Evolutionary conservation across 2,888 invertebrate genomes (phyloP), one percentile per base, ranked within the genome.

Genomic region (Acleris cristana): DNA sequence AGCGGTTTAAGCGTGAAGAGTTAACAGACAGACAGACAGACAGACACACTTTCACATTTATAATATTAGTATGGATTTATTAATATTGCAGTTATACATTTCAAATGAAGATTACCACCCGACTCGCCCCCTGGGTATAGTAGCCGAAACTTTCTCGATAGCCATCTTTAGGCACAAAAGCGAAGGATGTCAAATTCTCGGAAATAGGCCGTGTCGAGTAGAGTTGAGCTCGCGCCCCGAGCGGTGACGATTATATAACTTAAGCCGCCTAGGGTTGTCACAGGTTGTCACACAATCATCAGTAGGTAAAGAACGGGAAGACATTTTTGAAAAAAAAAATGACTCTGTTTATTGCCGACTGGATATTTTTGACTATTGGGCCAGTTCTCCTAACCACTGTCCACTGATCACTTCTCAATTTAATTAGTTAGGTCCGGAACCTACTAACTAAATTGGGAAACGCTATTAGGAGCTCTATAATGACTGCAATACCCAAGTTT

Each of bases 121-220:
- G 55, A 16, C 54, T 19, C 8, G 51, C 45, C 62, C 59, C 60
- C 51, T 53, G 48, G 45, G 58, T 14, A 21, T 14, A 57, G 48
- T 54, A 58, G 49, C 58, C 58, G 21, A 63, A 68, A 64, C 34
- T 62, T 58, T 58, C 19, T 57, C 62, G 66, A 67, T 53, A 58
- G 56, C 67, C 58, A 70, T 67, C 66, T 72, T 71, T 72, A 76
- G 72, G 75, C 81, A 79, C 77, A 83, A 79, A 34, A 85, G 81
- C 79, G 79, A 82, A 77, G 82, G 84, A 87, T 85, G 89, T 88
- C 86, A 84, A 85, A 86, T 85, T 77, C 82, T 74, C 80, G 84
- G 86, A 90, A 89, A 89, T 89, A 87, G 88, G 87, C 83, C 89
- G 80, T 89, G 89, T 89, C 89, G 90, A 90, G 89, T 85, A 77